Base-by-base conservation (phyloP, 2,797 vertebrate genomes). In the Cuculus canorus region DNA sequence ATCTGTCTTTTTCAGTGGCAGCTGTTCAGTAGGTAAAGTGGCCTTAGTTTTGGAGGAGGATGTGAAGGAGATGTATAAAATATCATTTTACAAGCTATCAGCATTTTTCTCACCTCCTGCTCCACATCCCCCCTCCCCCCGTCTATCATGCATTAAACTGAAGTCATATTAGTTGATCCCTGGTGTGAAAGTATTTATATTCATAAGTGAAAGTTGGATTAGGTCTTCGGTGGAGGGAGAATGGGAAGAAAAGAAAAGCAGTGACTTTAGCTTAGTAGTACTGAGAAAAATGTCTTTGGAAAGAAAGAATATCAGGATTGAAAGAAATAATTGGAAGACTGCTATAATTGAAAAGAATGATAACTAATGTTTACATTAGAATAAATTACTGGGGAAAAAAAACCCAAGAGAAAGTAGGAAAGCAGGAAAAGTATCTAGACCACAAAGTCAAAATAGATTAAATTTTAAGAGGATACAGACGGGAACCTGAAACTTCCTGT, bases 341-440 rank as follows among this genome's bases (percentile, higher is more conserved):
- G 32, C 37, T 90, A 48, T 82, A 82, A 79, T 79, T 76, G 78
- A 90, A 92, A 82, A 72, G 80, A 92, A 92, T 90, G 66, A 91
- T 93, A 92, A 86, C 87, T 91, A 93, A 94, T 86, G n/a, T 88
- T 96, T 94, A 37, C 65, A 22, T 86, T 92, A 94, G 63, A 88
- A 84, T 78, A 92, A 94, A 86, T 79, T 82, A 71, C 81, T 91
- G 80, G 60, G 35, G 35, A 35, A 9, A 78, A 86, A 60, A 64
- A 84, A 83, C 2, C 23, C 33, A 90, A 82, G n/a, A 85, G 79
- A 35, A 82, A 72, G 24, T 75, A 73, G 59, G 37, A 52, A 81
- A 48, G 48, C 76, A 68, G 86, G 82, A 91, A 92, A 95, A 82
- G 54, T 43, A 88, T 79, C 70, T 93, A 88, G 63, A 84, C 80